Base-by-base conservation (phyloP, 2,797 vertebrate genomes). In the Sebastolobus alascanus region DNA sequence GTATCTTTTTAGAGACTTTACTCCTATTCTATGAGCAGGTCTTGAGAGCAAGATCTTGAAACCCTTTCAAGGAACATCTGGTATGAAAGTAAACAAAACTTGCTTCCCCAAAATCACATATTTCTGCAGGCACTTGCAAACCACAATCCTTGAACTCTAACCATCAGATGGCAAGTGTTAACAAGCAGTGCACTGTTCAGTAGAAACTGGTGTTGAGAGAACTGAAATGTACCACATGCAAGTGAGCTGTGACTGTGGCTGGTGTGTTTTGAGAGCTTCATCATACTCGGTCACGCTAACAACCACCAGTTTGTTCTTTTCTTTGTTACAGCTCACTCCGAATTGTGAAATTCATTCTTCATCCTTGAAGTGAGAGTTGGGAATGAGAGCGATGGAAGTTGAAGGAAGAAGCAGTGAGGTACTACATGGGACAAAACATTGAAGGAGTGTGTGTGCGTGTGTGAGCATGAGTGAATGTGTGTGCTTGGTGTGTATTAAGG, bases 401-500 rank as follows among this genome's bases (percentile, higher is more conserved):
- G 33, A 55, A 1, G 16, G n/a, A 55, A 40, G 31, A 20, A 11
- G n/a, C 5, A 38, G 11, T n/a, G 18, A 40, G 18, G 8, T 20
- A 52, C 20, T n/a, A 55, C 5, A 12, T 13, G 43, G 38, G 14
- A 29, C 4, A 3, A 31, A 29, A 55, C 35, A 38, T 1, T 65
- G 6, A 40, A 60, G 40, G 8, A 33, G 16, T 55, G 35, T 31
- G 25, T 46, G 13, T 22, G 33, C 5, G 55, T 9, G 63, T 33
- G 60, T 18, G 37, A 25, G 46, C 3, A 8, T 35, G 46, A 20
- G 29, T 18, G 35, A 73, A 12, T 54, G 55, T 67, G 70, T 66
- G 35, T 59, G 43, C 12, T 73, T 37, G 69, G 38, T 79, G 77
- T 86, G 69, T 83, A 78, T 83, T 22, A 10, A 61, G 0, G 60